Percentiles rank a stretch among this genome's conserved stretches.
Evolutionary conservation across 2,113 vertebrate species (phyloP).

Genomic region (Psettodes erumei): DNA sequence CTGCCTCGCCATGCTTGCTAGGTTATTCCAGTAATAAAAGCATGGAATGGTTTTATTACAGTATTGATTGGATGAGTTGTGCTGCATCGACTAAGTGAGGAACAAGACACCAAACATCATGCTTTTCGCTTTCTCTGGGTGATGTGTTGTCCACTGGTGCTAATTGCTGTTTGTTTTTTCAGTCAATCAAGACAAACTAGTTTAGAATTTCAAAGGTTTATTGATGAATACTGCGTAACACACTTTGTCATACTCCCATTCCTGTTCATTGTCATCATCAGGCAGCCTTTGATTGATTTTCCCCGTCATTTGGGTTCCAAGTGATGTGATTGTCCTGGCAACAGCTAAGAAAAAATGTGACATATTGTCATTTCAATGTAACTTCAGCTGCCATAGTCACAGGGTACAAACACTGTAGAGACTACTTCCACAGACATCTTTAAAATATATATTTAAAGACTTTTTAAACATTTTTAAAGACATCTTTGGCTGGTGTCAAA

Average conservation of each 20-base stretch:
- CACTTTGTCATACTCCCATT: background rate
- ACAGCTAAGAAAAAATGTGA: background rate
- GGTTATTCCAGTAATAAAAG: constrained; percentile 51
- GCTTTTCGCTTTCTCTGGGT: background rate
- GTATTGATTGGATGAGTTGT: constrained; percentile 50
- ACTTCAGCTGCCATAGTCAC: background rate
- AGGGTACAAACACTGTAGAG: background rate
- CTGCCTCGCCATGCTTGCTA: background rate
- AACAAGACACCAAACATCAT: constrained; percentile 6
- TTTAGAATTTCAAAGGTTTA: constrained; percentile 4
- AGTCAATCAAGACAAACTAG: background rate
- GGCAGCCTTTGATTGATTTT: background rate
- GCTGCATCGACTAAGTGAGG: constrained; percentile 26
- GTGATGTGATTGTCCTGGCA: background rate
- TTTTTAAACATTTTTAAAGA: no score
- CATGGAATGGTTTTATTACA: constrained; percentile 53
- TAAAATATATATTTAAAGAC: no score
- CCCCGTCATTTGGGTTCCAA: background rate
- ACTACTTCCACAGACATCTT: background rate
- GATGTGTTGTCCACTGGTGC: background rate
- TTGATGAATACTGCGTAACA: background rate
- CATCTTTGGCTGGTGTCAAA: no score
- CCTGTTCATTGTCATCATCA: background rate
- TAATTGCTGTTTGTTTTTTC: constrained; percentile 1
- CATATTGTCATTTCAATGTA: background rate